Conservation (phyloP, 2,888 invertebrate genomes). For the Acrocyrtus sp. region DNA sequence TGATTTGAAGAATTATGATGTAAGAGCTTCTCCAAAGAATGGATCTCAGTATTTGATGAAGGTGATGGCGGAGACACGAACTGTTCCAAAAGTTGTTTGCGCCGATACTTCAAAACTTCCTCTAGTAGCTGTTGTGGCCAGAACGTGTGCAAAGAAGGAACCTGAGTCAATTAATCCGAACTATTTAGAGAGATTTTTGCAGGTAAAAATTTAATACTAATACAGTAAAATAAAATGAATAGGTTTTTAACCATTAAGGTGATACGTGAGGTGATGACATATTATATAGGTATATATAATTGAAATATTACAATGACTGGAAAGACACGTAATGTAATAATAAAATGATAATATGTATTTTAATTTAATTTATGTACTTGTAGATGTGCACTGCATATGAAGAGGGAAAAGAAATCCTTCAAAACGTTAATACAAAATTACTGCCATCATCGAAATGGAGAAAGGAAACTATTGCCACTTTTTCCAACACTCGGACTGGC, state of each 20-base stretch:
- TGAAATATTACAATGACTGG: no score
- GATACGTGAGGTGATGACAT: no score
- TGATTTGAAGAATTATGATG: conserved; percentile 48
- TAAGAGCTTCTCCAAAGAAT: conserved; percentile 49
- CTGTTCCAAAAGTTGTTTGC: conserved; percentile 52
- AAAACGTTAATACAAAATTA: not conserved
- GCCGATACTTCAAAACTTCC: conserved; percentile 31
- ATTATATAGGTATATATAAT: no score
- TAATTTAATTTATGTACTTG: no score
- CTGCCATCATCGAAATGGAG: conserved; percentile 29
- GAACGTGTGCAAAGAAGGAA: not conserved
- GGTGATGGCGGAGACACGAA: conserved; percentile 52
- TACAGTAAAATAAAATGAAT: no score
- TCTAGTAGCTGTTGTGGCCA: not conserved
- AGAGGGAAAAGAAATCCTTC: not conserved
- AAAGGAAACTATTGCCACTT: conserved; percentile 11
- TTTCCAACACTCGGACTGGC: conserved; percentile 21
- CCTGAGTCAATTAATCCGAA: not conserved
- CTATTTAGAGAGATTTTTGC: conserved; percentile 24
- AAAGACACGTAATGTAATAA: no score
- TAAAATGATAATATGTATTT: no score
- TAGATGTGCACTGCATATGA: no score
- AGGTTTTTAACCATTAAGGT: no score
- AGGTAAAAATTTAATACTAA: no score
- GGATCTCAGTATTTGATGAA: conserved; percentile 60